A percentile compares a stretch with the other conserved stretches of the same genome.
phyloP scores from a whole-genome alignment of 2,113 vertebrate species.

The Procavia capensis region DNA sequence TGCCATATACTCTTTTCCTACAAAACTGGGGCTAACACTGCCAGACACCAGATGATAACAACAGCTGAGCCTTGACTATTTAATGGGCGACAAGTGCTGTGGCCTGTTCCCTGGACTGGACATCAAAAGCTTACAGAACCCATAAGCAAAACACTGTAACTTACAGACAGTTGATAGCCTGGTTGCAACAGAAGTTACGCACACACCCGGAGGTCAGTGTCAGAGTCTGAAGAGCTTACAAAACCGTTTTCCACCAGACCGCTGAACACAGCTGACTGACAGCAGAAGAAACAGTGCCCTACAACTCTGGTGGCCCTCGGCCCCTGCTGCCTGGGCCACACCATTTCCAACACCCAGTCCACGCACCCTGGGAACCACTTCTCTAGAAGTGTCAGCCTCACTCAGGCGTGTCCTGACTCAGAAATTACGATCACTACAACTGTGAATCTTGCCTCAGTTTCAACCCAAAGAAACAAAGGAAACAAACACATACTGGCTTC shows the following conservation, averaged over 20 bases:
- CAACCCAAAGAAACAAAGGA: neutral
- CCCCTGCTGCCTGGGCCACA: neutral
- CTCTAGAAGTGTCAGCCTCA: neutral
- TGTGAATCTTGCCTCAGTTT: neutral
- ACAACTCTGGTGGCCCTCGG: neutral
- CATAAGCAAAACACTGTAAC: neutral
- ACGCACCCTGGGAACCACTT: no score
- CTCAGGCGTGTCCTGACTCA: no score
- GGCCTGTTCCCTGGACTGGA: neutral
- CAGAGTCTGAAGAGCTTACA: neutral
- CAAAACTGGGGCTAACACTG: neutral
- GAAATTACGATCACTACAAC: neutral
- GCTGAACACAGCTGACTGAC: neutral
- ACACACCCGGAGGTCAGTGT: neutral
- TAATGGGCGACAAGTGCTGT: accelerated
- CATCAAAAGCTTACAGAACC: neutral
- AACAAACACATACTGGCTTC: neutral
- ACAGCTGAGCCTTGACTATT: no score
- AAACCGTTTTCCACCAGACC: neutral
- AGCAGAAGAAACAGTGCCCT: neutral
- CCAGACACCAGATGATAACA: neutral
- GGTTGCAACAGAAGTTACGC: accelerated
- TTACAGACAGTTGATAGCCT: neutral
- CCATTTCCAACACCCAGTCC: neutral
- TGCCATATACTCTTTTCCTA: neutral